Conservation (phyloP, 2,888 invertebrate species). For the Hemicrepidius hirtus region DNA sequence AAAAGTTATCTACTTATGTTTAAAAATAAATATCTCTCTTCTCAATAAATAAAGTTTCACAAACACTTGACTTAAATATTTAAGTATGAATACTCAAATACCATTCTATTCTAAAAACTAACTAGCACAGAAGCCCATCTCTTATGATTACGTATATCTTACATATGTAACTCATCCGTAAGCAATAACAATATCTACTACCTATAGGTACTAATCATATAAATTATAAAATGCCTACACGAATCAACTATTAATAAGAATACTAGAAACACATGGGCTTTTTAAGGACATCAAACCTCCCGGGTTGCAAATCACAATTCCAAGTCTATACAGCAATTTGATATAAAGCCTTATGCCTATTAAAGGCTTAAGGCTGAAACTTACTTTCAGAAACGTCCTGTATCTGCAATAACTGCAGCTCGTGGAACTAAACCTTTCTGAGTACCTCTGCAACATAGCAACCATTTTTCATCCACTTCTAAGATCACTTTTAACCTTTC, state of each 20-base stretch:
- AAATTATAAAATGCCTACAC: constrained; percentile 27
- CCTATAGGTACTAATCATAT: too few species aligned
- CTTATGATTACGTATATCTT: constrained; percentile 26
- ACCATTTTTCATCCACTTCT: constrained; percentile 85
- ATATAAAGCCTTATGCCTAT: constrained; percentile 24
- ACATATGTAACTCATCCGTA: constrained; percentile 17
- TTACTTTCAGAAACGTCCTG: constrained; percentile 62
- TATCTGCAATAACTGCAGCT: constrained; percentile 77
- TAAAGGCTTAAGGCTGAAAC: constrained; percentile 25
- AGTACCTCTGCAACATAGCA: constrained; percentile 84
- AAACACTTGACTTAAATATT: constrained; percentile 10
- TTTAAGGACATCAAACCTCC: constrained; percentile 36
- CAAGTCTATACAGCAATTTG: constrained; percentile 22
- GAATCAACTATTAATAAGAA: constrained; percentile 13
- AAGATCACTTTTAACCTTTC: constrained; percentile 83
- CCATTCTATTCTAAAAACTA: constrained; percentile 22
- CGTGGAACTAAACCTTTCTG: constrained; percentile 86
- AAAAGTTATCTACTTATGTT: constrained; percentile 13
- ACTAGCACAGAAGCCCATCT: constrained; percentile 20
- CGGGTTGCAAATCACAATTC: constrained; percentile 41
- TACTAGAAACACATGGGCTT: constrained; percentile 21
- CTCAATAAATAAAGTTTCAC: constrained; percentile 20
- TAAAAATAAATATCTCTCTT: constrained; percentile 32
- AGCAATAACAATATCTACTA: constrained; percentile 28
- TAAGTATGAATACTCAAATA: constrained; percentile 1